These are phyloP conservation scores for Drosophila mettleri DNA, from an alignment of 2,888 invertebrate species.

Conservation along the genomic window DNA sequence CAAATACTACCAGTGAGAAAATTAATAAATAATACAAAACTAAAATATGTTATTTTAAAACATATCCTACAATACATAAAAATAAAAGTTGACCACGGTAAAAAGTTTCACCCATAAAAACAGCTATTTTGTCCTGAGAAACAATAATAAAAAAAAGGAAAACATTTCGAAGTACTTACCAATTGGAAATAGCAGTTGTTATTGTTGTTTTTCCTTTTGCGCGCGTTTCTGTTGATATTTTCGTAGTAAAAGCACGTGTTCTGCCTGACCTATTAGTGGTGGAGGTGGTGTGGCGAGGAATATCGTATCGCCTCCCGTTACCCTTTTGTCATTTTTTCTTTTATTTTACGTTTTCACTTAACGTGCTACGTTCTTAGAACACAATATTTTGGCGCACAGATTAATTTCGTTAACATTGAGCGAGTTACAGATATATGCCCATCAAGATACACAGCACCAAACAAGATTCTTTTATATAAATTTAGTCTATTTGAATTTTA, in stretches of 20 bases:
- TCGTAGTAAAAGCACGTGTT: constrained; percentile 59
- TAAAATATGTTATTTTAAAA: neutral
- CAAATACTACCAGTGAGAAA: no score
- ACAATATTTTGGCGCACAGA: constrained; percentile 6
- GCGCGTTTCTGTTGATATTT: constrained; percentile 45
- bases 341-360: constrained; percentile 42
- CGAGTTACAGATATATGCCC: constrained; percentile 50
- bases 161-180: constrained; percentile 55
- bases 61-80: no score
- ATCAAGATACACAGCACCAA: constrained; percentile 11
- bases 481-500: constrained; percentile 45
- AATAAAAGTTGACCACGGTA: constrained; percentile 41
- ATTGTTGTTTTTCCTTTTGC: constrained; percentile 31
- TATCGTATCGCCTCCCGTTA: constrained; percentile 18
- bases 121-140: constrained; percentile 29
- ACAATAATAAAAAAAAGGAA: constrained; percentile 42
- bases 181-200: constrained; percentile 51
- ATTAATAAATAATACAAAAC: no score
- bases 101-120: constrained; percentile 14
- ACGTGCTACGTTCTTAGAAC: neutral
- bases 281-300: neutral
- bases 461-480: constrained; percentile 35
- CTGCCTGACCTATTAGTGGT: constrained; percentile 38
- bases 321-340: constrained; percentile 20
- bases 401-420: constrained; percentile 41